Base-by-base conservation (phyloP, 1,140 invertebrate species). In the Ceratosolen fusciceps region DNA sequence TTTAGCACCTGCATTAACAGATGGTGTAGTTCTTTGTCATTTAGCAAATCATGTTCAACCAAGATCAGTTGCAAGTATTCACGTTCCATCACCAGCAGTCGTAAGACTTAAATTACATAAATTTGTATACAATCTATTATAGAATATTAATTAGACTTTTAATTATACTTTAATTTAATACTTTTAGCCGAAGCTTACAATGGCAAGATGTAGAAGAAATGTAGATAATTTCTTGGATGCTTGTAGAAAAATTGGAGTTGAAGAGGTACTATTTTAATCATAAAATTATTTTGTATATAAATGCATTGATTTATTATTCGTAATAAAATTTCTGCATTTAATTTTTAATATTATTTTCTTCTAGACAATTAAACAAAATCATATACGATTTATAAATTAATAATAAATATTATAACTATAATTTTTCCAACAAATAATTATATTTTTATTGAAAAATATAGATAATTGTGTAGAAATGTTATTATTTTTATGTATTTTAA, bases 221-320 rank as follows among this genome's bases (percentile, higher is more conserved):
- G 97, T 98, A 21, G 97, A 98, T 86, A 98, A 98, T 90, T 98
- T 98, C 87, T 90, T 98, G 80, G 96, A 98, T 85, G 97, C 97
- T 21, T 98, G 97, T 91, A 93, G 96, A 78, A 96, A 93, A 88
- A 97, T 98, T 83, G 97, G 97, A 52, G 96, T 98, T 19, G 95
- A 97, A 91, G 96, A 98, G 94, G 97, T 98, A 91, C 62, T 1
- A 56, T 76, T 39, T 29, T 9, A 37, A 37, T 75, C n/a, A 1
- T 39, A 47, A 34, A 31, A 37, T 29, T 65, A 65, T 52, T 21
- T 54, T 58, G 5, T 58, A 24, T n/a, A n/a, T n/a, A n/a, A n/a
- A n/a, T n/a, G n/a, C n/a, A n/a, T n/a, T n/a, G n/a, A n/a, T n/a
- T n/a, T n/a, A n/a, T n/a, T n/a, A n/a, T n/a, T n/a, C n/a, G n/a